A percentile compares a stretch with the other conserved stretches of the same genome.
Conservation (phyloP, 2,888 invertebrate species). For the Euzophera pinguis region DNA sequence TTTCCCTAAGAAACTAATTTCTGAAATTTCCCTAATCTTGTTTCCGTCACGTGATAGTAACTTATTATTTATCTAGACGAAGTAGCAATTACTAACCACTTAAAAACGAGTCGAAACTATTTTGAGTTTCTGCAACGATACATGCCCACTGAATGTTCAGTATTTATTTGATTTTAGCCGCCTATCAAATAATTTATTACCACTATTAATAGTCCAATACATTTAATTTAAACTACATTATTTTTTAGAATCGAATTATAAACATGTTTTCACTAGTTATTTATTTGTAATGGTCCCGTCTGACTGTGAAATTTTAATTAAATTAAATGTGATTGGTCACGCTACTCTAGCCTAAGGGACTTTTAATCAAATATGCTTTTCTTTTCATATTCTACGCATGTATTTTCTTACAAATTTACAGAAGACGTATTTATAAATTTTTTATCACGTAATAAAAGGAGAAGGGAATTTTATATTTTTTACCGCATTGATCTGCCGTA, state of each 20-base stretch:
- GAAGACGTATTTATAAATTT: too few species aligned
- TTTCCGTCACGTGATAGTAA: too few species aligned
- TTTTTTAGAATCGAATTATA: conserved; percentile 6
- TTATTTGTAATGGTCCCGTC: background rate
- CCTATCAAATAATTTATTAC: background rate
- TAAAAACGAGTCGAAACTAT: too few species aligned
- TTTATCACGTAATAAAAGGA: too few species aligned
- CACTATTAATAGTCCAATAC: conserved; percentile 13
- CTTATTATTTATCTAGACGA: too few species aligned
- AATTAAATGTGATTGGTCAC: conserved; percentile 9
- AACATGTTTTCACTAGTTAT: background rate
- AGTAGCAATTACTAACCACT: too few species aligned
- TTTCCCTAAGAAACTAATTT: background rate
- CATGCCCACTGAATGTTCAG: background rate
- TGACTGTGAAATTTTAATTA: conserved; percentile 4
- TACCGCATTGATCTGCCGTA: background rate
- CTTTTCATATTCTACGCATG: background rate
- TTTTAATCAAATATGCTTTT: background rate
- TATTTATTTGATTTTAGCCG: background rate
- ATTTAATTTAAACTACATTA: conserved; percentile 1
- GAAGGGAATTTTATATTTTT: background rate
- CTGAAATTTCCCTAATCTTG: too few species aligned
- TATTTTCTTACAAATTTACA: too few species aligned
- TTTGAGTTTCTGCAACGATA: too few species aligned
- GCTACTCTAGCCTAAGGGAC: background rate